Conservation (phyloP, 2,888 invertebrate genomes). For the Tenthredo amoena region DNA sequence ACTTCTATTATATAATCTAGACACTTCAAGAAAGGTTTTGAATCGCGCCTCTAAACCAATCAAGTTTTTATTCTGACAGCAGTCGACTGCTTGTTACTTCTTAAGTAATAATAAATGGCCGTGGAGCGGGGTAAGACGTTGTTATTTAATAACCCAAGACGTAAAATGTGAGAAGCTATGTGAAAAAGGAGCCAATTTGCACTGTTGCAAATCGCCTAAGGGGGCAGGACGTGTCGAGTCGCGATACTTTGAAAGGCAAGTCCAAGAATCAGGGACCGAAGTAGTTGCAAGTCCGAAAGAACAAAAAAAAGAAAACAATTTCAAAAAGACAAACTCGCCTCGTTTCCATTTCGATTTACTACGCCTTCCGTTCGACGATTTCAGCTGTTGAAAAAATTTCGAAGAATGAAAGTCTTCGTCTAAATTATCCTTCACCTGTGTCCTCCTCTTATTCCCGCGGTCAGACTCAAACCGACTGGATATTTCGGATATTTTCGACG, state of each 20-base stretch:
- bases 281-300: background rate
- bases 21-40: background rate
- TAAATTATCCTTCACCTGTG: constrained; percentile 44
- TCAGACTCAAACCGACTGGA: constrained; percentile 15
- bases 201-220: background rate
- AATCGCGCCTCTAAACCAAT: background rate
- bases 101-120: constrained; percentile 13
- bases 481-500: constrained; percentile 39
- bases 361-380: background rate
- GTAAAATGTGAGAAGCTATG: constrained; percentile 4
- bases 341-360: constrained; percentile 17
- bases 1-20: background rate
- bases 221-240: background rate
- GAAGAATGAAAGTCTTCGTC: background rate
- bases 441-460: constrained; percentile 4
- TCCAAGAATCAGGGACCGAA: background rate
- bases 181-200: constrained; percentile 19
- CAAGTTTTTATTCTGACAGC: background rate
- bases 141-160: background rate
- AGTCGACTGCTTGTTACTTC: constrained; percentile 28
- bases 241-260: background rate
- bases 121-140: background rate
- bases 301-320: too few species aligned
- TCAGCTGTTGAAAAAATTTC: background rate
- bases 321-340: background rate